phyloP scores from a whole-genome alignment of 2,888 invertebrate genomes.

The Drosophila anomalata region DNA sequence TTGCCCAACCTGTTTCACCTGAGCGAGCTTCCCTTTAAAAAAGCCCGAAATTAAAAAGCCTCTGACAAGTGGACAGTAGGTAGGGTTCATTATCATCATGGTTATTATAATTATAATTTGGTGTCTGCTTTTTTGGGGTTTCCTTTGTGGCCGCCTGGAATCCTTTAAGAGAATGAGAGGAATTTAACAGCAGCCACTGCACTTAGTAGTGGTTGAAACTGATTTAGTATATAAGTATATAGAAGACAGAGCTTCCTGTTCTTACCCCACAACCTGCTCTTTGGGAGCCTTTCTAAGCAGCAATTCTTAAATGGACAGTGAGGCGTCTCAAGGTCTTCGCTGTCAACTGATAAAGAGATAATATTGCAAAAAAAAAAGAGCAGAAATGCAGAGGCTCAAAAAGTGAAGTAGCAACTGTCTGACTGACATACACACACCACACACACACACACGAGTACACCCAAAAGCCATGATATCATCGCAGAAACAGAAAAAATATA shows the following conservation, averaged over 20 bases:
- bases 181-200: constrained; percentile 16
- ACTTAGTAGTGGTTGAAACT: constrained; percentile 19
- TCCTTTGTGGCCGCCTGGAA: constrained; percentile 11
- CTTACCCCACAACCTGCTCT: neutral
- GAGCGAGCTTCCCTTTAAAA: constrained; percentile 40
- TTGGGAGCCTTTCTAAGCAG: constrained; percentile 31
- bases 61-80: constrained; percentile 20
- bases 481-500: constrained; percentile 36
- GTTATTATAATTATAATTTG: constrained; percentile 47
- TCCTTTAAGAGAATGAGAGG: neutral
- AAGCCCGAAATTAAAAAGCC: constrained; percentile 20
- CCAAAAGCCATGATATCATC: constrained; percentile 67
- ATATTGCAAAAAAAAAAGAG: constrained; percentile 42
- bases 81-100: constrained; percentile 36
- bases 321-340: constrained; percentile 65
- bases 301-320: constrained; percentile 36
- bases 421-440: constrained; percentile 45
- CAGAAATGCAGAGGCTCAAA: constrained; percentile 14
- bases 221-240: constrained; percentile 16
- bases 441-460: neutral
- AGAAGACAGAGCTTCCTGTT: constrained; percentile 26
- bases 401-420: constrained; percentile 51
- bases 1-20: constrained; percentile 67
- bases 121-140: constrained; percentile 40
- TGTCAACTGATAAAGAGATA: constrained; percentile 76